These are phyloP conservation scores for Takifugu rubripes DNA, from an alignment of 2,797 vertebrate species.

Conservation along the genomic window DNA sequence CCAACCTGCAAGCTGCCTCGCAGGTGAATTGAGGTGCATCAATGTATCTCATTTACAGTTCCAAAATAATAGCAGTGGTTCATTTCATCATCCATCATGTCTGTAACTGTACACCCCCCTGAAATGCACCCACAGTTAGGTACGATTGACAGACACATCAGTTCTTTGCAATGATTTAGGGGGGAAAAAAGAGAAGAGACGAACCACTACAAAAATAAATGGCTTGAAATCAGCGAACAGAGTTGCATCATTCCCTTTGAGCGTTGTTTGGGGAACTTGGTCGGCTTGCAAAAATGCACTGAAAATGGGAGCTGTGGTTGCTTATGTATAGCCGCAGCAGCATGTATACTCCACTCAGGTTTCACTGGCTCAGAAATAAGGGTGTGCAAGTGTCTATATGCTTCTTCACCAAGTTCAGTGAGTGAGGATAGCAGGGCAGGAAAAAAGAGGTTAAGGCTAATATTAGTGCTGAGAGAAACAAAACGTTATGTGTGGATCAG, in stretches of 20 bases:
- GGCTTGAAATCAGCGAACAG: slow-evolving; percentile 71
- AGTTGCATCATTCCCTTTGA: slow-evolving; percentile 75
- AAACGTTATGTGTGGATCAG: slow-evolving; percentile 60
- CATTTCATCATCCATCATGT: slow-evolving; percentile 43
- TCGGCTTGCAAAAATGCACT: slow-evolving; percentile 60
- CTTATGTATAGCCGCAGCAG: slow-evolving; percentile 55
- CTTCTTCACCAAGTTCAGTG: slow-evolving; percentile 71
- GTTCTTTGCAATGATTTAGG: slow-evolving; percentile 65
- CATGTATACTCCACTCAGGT: slow-evolving; percentile 65
- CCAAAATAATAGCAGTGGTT: slow-evolving; percentile 74
- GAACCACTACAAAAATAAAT: slow-evolving; percentile 68
- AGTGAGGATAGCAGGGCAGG: slow-evolving; percentile 67
- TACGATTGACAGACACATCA: slow-evolving; percentile 58
- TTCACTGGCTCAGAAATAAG: slow-evolving; percentile 80
- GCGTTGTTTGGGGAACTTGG: slow-evolving; percentile 52
- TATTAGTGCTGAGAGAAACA: slow-evolving; percentile 76
- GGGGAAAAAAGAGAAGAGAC: slow-evolving; percentile 38
- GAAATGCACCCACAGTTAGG: slow-evolving; percentile 8
- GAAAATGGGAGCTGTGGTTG: slow-evolving; percentile 60
- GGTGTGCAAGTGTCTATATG: slow-evolving; percentile 74
- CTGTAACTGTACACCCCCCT: slow-evolving; percentile 44
- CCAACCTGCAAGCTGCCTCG: slow-evolving; percentile 45
- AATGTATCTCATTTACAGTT: slow-evolving; percentile 65
- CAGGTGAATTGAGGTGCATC: slow-evolving; percentile 60
- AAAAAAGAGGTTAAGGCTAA: slow-evolving; percentile 78